phyloP scores from a whole-genome alignment of 2,888 invertebrate genomes.

The Micropterix aruncella region DNA sequence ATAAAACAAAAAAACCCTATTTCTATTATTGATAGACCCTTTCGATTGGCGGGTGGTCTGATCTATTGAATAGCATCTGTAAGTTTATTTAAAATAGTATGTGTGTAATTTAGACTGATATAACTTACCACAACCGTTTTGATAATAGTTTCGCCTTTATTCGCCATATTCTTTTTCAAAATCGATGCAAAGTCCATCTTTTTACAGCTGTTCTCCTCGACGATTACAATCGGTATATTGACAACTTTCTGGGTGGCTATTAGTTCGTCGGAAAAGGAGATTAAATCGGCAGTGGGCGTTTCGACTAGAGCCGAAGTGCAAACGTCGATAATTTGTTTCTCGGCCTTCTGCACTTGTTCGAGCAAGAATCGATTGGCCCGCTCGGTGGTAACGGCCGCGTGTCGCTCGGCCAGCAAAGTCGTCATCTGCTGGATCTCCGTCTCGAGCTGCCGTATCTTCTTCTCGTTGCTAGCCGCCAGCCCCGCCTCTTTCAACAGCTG shows the following conservation, averaged over 20 bases:
- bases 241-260: not conserved
- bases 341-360: slow-evolving; percentile 21
- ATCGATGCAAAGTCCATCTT: not conserved
- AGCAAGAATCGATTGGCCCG: slow-evolving; percentile 22
- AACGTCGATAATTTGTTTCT: slow-evolving; percentile 29
- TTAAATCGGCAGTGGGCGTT: slow-evolving; percentile 22
- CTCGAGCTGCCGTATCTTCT: slow-evolving; percentile 27
- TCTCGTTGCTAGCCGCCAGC: slow-evolving; percentile 29
- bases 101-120: no score
- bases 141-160: no score
- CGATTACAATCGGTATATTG: not conserved
- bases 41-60: no score
- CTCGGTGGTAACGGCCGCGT: slow-evolving; percentile 21
- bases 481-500: slow-evolving; percentile 28
- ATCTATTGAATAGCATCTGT: no score
- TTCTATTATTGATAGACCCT: no score
- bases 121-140: not conserved
- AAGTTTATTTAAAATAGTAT: no score
- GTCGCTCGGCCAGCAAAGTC: slow-evolving; percentile 27
- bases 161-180: not conserved
- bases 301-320: slow-evolving; percentile 27
- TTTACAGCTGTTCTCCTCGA: not conserved
- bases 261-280: slow-evolving; percentile 19
- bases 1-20: no score
- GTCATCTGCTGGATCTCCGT: slow-evolving; percentile 34